Conservation (phyloP, 2,888 invertebrate species). For the Drosophila fungiperda region DNA sequence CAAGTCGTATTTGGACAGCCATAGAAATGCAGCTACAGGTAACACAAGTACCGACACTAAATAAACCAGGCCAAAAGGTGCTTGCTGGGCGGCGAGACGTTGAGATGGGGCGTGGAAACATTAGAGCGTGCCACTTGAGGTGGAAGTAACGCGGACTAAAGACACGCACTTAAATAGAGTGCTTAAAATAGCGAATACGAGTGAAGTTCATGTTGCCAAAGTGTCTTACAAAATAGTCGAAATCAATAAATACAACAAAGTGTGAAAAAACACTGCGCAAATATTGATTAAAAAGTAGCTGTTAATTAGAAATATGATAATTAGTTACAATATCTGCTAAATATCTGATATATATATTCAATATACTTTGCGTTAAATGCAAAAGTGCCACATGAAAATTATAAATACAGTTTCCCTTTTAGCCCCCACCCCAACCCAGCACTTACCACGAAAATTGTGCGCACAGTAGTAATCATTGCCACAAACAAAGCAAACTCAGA, state of each 20-base stretch:
- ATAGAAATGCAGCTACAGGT: constrained; percentile 52
- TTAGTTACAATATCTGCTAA: constrained; percentile 7
- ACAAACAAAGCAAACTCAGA: constrained; percentile 13
- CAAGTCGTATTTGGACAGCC: constrained; percentile 36
- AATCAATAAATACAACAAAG: neutral
- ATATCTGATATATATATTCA: constrained; percentile 55
- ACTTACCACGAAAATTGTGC: constrained; percentile 19
- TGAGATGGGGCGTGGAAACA: neutral
- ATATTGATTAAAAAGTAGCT: constrained; percentile 51
- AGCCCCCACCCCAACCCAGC: neutral
- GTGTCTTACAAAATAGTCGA: neutral
- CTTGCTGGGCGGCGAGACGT: constrained; percentile 11
- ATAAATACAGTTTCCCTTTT: constrained; percentile 23
- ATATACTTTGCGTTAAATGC: constrained; percentile 42
- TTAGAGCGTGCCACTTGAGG: constrained; percentile 20
- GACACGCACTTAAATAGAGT: constrained; percentile 22
- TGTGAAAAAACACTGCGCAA: constrained; percentile 12
- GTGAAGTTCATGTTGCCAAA: constrained; percentile 17
- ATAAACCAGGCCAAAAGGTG: constrained; percentile 66
- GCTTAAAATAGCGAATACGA: constrained; percentile 10
- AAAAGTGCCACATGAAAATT: constrained; percentile 59
- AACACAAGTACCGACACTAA: constrained; percentile 58
- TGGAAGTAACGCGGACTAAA: constrained; percentile 32
- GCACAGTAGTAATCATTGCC: constrained; percentile 59
- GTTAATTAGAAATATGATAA: constrained; percentile 37